Base-by-base conservation (phyloP, 2,888 invertebrate species). In the Orthosia gothica region DNA sequence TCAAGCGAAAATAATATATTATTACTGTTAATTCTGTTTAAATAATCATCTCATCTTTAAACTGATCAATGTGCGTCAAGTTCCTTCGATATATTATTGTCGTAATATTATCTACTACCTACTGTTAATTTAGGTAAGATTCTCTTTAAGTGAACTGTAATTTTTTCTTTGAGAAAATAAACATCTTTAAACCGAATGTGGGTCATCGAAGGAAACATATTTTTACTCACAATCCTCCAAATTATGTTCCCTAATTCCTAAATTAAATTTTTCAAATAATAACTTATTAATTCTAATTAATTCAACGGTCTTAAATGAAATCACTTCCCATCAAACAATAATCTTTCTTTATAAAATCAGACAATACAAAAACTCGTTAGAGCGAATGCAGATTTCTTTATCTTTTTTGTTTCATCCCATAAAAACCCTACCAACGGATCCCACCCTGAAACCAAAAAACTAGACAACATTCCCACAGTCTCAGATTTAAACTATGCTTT, bases 391-490 rank as follows among this genome's bases (percentile, higher is more conserved):
- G 72, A 76, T 80, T 71, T 55, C 65, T 76, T 80, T 77, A 72
- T 68, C 70, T 75, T 82, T 87, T 87, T 85, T 87, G 78, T 88
- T 87, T 82, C 77, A 70, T 87, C 65, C 55, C 64, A 85, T 73
- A 88, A 87, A 88, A 85, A 79, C 57, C 55, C 62, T 68, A 81
- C 85, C 85, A 87, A 90, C 88, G 87, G 76, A 79, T 87, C 86
- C 79, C 83, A 84, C 82, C 89, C 92, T 90, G 87, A 85, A 84
- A 74, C 59, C 74, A 87, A 89, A 87, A 89, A 87, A 88, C 76
- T 86, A 90, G 87, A 90, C 82, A 87, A 88, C 76, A 91, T 95
- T 95, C 94, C 94, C 95, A 95, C 94, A 94, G 88, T 89, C 81
- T 89, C 90, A 92, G 89, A 74, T 74, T 86, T 86, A 76, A 80